Base-by-base conservation (phyloP, 1,140 invertebrate species). In the Physella acuta region DNA sequence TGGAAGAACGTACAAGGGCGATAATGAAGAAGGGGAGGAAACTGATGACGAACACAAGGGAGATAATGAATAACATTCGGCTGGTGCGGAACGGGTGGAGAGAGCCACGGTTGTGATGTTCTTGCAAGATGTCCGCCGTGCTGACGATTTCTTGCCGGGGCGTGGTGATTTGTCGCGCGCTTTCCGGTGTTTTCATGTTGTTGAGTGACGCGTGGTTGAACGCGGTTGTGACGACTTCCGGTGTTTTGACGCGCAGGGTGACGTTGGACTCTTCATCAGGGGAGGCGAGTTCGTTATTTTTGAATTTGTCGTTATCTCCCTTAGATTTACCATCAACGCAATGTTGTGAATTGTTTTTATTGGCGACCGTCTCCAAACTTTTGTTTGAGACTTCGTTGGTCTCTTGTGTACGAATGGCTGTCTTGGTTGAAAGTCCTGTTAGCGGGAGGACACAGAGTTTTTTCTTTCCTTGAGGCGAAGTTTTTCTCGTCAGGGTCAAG, bases 1-100 rank as follows among this genome's bases (percentile, higher is more conserved):
- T 33, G 1, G 28, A n/a, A 26, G 67, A 52, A 17, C 73, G 24
- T 0, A 69, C 24, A 2, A 75, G 30, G 11, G 68, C 69, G 20
- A 74, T 53, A 49, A 70, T 51, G 66, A 73, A 73, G 33, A 71
- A 76, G 16, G 74, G 74, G 44, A 73, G 58, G 30, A 76, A 76
- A 49, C 74, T 76, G n/a, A 73, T 33, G 3, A 76, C 63, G 44
- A 76, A 76, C 0, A 68, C 68, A 2, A 73, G 51, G 30, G 74
- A 71, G 24, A 76, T 73, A 24, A 44, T 30, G 52, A 76, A 71
- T 4, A 76, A 51, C 68, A 73, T 76, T 26, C 72, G 58, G 39
- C 69, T 73, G n/a, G 72, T 76, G 14, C 66, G 8, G n/a, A 56
- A 28, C 8, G 64, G 64, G 24, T 56, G 64, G 5, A 66, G 34